Evolutionary conservation across 2,888 invertebrate species (phyloP).

Genomic region (Cephus pulcher): DNA sequence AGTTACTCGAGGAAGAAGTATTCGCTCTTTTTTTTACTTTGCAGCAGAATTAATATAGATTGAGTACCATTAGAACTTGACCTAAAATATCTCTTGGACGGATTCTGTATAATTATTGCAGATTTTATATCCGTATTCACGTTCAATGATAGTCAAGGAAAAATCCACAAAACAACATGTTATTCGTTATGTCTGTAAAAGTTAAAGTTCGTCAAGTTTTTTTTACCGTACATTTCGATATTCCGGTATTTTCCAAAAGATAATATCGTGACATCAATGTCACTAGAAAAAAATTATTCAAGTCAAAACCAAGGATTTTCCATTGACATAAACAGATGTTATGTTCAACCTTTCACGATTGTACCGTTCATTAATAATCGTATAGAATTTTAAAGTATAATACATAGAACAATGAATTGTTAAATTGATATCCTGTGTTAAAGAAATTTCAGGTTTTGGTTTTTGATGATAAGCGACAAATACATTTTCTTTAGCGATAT

Average conservation of each 20-base stretch:
- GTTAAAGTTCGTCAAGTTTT: neutral
- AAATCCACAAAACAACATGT: neutral
- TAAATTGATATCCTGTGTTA: neutral
- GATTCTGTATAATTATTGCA: neutral
- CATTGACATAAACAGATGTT: neutral
- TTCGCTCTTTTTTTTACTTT: neutral
- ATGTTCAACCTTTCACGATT: neutral
- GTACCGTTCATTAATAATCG: neutral
- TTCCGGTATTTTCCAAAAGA: neutral
- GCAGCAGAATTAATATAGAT: neutral
- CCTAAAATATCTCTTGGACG: slow-evolving; percentile 5
- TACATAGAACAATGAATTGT: neutral
- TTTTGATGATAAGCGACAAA: neutral
- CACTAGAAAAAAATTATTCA: too few species aligned
- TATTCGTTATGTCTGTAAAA: neutral
- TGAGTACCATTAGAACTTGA: neutral
- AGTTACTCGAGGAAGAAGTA: neutral
- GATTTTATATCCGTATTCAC: neutral
- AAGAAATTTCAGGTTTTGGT: neutral
- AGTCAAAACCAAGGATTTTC: neutral
- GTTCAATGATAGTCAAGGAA: neutral
- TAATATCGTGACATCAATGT: neutral
- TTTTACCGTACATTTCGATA: neutral
- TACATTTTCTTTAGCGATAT: neutral
- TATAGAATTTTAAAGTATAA: neutral